These are phyloP conservation scores for Laspeyria flexula DNA, from an alignment of 2,888 invertebrate species.

Conservation along the genomic window DNA sequence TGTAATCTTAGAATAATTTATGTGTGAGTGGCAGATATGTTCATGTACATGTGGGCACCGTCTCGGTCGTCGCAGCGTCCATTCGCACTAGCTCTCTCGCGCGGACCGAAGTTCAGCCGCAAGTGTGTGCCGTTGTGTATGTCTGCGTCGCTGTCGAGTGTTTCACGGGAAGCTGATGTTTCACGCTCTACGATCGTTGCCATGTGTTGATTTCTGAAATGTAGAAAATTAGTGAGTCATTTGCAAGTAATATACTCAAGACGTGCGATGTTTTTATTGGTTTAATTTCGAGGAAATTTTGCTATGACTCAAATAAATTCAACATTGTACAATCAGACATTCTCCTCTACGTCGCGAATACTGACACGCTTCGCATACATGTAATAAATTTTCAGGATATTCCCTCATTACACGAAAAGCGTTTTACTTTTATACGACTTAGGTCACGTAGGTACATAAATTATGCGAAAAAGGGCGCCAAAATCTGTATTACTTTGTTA, in stretches of 20 bases:
- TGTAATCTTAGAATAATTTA: slow-evolving; percentile 33
- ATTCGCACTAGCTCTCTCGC: slow-evolving; percentile 52
- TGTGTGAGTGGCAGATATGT: slow-evolving; percentile 78
- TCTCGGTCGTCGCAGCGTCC: slow-evolving; percentile 67
- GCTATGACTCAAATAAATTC: no score
- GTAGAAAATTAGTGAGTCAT: background rate
- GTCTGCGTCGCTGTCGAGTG: slow-evolving; percentile 65
- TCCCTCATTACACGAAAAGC: no score
- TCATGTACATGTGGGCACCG: slow-evolving; percentile 80
- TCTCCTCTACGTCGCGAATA: no score
- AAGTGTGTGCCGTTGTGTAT: slow-evolving; percentile 65
- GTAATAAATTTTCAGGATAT: no score
- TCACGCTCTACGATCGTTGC: slow-evolving; percentile 82
- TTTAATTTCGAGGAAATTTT: background rate
- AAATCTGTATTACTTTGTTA: no score
- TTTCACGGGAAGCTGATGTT: slow-evolving; percentile 72
- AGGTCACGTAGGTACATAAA: no score
- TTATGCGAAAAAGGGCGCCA: no score
- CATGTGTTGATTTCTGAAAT: slow-evolving; percentile 72
- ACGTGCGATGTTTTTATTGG: background rate
- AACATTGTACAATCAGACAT: no score
- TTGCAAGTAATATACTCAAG: no score
- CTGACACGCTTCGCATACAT: no score
- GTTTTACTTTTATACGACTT: no score
- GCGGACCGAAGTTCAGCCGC: slow-evolving; percentile 68